Evolutionary conservation across 2,888 invertebrate genomes (phyloP).

Genomic region (Cabera pusaria): DNA sequence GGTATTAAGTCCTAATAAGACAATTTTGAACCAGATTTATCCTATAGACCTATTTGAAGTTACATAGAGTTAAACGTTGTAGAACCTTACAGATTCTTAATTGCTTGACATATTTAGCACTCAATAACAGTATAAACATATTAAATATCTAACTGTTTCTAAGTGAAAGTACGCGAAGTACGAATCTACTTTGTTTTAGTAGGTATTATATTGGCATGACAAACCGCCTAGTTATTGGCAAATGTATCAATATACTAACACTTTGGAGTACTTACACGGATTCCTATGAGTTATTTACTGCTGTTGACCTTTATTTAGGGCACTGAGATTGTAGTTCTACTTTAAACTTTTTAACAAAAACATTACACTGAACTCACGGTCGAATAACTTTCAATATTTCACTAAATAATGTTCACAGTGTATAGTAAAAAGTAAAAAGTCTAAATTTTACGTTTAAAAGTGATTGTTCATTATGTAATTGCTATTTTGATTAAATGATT

Average conservation of each 20-base stretch:
- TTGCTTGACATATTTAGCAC: not conserved
- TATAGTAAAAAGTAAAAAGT: no score
- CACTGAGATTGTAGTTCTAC: conserved; percentile 43
- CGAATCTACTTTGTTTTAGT: not conserved
- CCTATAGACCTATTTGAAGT: no score
- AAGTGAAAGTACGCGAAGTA: conserved; percentile 11
- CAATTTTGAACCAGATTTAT: no score
- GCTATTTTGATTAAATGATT: no score
- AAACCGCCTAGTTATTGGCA: not conserved
- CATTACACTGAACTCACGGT: conserved; percentile 25
- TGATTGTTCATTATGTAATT: no score
- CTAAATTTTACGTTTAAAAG: no score
- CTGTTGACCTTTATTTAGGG: conserved; percentile 61
- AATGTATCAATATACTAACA: conserved; percentile 6
- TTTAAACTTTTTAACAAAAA: conserved; percentile 39
- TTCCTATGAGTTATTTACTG: conserved; percentile 34
- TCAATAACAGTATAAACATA: conserved; percentile 9
- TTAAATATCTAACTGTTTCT: conserved; percentile 2
- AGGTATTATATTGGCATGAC: not conserved
- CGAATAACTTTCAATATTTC: conserved; percentile 15
- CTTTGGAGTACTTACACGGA: conserved; percentile 35
- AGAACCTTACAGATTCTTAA: no score
- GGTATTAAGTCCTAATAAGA: no score
- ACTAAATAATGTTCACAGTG: not conserved
- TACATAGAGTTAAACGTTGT: no score